Base-by-base conservation (phyloP, 1,140 invertebrate species). In the Conopomorpha cramerella region DNA sequence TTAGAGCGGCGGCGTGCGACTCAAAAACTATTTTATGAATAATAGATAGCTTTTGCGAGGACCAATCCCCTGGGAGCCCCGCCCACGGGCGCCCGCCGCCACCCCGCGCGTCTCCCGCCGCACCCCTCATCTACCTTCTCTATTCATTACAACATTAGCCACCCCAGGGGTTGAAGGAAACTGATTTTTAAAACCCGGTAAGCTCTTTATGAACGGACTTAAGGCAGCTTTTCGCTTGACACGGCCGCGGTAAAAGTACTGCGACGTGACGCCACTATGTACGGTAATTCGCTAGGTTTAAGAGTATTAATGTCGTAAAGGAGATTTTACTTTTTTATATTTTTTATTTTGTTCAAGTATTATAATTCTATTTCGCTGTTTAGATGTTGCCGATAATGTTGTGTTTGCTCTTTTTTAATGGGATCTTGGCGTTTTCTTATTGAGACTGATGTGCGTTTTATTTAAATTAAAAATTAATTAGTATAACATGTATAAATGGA, bases 21-120 rank as follows among this genome's bases (percentile, higher is more conserved):
- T 74, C 66, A 74, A 74, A 74, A 74, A 74, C 70, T 74, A 74
- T 74, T 72, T 74, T 74, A 72, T 74, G 70, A 74, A 74, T 74
- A 72, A 72, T 74, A 74, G 66, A 74, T 71, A 63, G 52, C 55
- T 58, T 51, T 51, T 46, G 44, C 55, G 55, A 59, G 66, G 61
- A 57, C 70, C 70, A 74, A 74, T 74, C 70, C 70, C 70, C n/a
- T 37, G 66, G 66, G 64, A 63, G 51, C 55, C 51, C 56, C 61
- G 64, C 66, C 63, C 59, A 53, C 38, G 29, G 23, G 31, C 39
- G 19, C 34, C 39, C 39, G 17, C 10, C 36, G 31, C 36, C 39
- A 36, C 47, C 39, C 26, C 42, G n/a, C n/a, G n/a, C n/a, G n/a
- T n/a, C n/a, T n/a, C n/a, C n/a, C n/a, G n/a, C n/a, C n/a, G n/a